phyloP scores from a whole-genome alignment of 2,113 vertebrate species.

The Cinclus mexicanus region DNA sequence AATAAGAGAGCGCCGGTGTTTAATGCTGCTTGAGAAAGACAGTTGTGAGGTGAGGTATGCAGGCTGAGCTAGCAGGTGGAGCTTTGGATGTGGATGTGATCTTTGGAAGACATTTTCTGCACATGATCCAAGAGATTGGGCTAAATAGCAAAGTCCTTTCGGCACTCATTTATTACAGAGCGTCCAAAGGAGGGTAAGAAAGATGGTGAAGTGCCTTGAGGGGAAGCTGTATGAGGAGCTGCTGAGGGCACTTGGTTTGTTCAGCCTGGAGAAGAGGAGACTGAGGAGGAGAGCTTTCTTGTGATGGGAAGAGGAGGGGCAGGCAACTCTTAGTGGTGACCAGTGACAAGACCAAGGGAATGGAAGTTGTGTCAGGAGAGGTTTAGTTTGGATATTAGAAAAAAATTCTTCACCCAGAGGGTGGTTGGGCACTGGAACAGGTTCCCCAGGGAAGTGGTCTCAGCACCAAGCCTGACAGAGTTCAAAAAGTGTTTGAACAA shows the following conservation, averaged over 20 bases:
- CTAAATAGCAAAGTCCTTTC: neutral
- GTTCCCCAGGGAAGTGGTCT: neutral
- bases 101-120: neutral
- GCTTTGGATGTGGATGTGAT: neutral
- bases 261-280: neutral
- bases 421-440: neutral
- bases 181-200: neutral
- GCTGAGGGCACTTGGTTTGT: neutral
- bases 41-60: neutral
- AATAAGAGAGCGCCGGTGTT: neutral
- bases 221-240: neutral
- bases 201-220: neutral
- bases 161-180: neutral
- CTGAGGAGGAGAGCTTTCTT: neutral
- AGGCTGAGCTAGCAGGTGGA: neutral
- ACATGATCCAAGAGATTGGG: neutral
- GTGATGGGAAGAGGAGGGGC: neutral
- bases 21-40: neutral
- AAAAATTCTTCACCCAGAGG: neutral
- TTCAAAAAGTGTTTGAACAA: neutral
- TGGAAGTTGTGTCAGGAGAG: neutral
- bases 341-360: neutral
- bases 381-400: neutral
- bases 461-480: neutral
- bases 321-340: neutral